Evolutionary conservation across 1,140 invertebrate species (phyloP).

Genomic region (Penaeus japonicus): DNA sequence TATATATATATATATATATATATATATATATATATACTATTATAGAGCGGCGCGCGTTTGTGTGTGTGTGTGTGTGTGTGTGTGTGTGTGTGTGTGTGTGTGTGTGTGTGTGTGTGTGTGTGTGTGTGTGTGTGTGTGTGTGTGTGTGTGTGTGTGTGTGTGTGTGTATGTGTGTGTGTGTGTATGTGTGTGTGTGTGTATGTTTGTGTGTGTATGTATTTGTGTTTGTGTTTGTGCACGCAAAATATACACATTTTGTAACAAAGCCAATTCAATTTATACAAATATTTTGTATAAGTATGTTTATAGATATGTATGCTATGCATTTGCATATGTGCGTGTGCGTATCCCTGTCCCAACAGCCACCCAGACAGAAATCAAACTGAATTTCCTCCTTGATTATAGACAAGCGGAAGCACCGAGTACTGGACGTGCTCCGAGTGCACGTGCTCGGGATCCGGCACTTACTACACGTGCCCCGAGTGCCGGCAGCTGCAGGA

Average conservation of each 20-base stretch:
- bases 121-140: neutral
- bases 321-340: neutral
- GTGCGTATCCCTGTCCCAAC: neutral
- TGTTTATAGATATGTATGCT: neutral
- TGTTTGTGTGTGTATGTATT: too few relatives aligned
- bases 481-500: conserved; percentile 42
- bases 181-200: neutral
- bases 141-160: neutral
- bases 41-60: too few relatives aligned
- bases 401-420: conserved; percentile 15
- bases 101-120: neutral
- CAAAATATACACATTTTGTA: too few relatives aligned
- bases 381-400: too few relatives aligned
- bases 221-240: too few relatives aligned
- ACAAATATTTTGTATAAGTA: neutral
- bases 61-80: too few relatives aligned
- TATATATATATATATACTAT: too few relatives aligned
- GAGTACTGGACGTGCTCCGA: conserved; percentile 51
- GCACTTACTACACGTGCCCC: conserved; percentile 41
- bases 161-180: neutral
- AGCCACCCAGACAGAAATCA: too few relatives aligned
- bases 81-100: too few relatives aligned
- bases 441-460: conserved; percentile 14
- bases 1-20: too few relatives aligned
- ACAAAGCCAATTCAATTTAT: too few relatives aligned